phyloP scores from a whole-genome alignment of 1,140 invertebrate genomes.

The Bombyx mandarina region DNA sequence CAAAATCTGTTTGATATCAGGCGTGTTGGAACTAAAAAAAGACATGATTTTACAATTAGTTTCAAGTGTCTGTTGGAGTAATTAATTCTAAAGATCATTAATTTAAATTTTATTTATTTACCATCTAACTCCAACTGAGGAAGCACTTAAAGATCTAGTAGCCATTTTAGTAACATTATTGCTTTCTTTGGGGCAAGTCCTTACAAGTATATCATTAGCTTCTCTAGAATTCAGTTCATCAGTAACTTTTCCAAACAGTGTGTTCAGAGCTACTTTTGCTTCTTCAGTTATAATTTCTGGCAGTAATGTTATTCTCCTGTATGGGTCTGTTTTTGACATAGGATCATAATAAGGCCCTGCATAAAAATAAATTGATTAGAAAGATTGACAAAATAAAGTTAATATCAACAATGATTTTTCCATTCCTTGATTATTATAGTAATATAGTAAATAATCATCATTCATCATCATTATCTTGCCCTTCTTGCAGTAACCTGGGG shows the following conservation, averaged over 20 bases:
- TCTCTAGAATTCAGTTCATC: conserved; percentile 81
- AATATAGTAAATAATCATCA: too few species aligned
- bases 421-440: too few species aligned
- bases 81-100: conserved; percentile 2
- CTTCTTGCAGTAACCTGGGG: too few species aligned
- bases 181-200: conserved; percentile 77
- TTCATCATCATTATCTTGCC: too few species aligned
- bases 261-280: conserved; percentile 75
- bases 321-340: conserved; percentile 74
- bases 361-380: conserved; percentile 13
- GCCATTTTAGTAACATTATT: conserved; percentile 55
- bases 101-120: conserved; percentile 13
- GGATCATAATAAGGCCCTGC: conserved; percentile 72
- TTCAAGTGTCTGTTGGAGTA: neutral
- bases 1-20: conserved; percentile 74
- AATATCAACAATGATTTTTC: neutral
- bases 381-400: conserved; percentile 8
- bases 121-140: conserved; percentile 44
- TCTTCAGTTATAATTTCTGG: conserved; percentile 79
- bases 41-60: neutral
- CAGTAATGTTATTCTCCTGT: conserved; percentile 83
- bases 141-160: conserved; percentile 52
- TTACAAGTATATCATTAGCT: conserved; percentile 85
- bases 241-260: conserved; percentile 75
- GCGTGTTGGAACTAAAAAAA: conserved; percentile 63